phyloP scores from a whole-genome alignment of 2,797 vertebrate genomes.

The Mormyrus hasselquistii region DNA sequence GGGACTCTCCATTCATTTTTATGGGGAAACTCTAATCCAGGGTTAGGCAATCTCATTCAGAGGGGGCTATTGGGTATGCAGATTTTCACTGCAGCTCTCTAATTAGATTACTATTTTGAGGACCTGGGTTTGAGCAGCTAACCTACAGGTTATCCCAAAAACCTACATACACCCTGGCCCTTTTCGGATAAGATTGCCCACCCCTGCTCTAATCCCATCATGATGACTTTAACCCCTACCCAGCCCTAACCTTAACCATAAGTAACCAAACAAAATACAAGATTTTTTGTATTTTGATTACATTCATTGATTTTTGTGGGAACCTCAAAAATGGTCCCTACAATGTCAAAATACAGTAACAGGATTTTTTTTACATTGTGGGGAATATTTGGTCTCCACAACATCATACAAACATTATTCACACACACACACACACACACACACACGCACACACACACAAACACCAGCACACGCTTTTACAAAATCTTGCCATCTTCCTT shows the following conservation, averaged over 20 bases:
- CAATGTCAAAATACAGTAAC: not conserved
- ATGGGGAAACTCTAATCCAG: not conserved
- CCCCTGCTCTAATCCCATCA: too few species aligned
- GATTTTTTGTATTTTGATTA: not conserved
- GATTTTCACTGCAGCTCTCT: not conserved
- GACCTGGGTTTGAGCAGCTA: not conserved
- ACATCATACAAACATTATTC: not conserved
- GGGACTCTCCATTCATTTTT: not conserved
- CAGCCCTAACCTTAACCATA: not conserved
- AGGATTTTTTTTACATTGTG: too few species aligned
- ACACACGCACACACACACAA: not conserved
- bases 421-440: not conserved
- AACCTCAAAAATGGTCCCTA: too few species aligned
- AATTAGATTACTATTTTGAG: not conserved
- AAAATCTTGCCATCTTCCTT: not conserved
- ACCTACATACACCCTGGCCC: too few species aligned
- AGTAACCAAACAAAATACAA: too few species aligned
- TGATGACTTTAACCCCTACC: not conserved
- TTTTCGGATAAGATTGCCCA: too few species aligned
- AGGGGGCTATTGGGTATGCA: too few species aligned
- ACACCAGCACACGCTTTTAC: not conserved
- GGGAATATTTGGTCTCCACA: not conserved
- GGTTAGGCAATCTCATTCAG: too few species aligned
- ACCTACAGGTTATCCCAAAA: not conserved
- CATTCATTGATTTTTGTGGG: not conserved